Base-by-base conservation (phyloP, 2,888 invertebrate species). In the Eutolmus rufibarbis region DNA sequence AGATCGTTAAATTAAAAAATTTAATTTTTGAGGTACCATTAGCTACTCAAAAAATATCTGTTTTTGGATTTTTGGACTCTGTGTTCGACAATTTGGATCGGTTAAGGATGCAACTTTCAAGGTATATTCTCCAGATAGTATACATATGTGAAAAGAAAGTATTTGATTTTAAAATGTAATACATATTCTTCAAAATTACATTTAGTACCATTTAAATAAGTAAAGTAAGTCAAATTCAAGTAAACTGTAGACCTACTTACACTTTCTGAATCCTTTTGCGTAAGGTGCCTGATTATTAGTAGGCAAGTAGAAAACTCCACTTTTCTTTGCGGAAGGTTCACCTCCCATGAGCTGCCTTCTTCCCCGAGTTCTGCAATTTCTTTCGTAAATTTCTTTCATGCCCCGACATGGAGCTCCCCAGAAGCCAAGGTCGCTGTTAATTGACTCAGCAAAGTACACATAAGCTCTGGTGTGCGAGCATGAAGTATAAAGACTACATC, bases 391-490 rank as follows among this genome's bases (percentile, higher is more conserved):
- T 51, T 86, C 81, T 8, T 74, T 74, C 31, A 43, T 57, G 57
- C 57, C 37, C 40, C 56, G 57, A 51, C 88, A 89, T 14, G 46
- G 86, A 7, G 51, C 34, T 5, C 74, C 82, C 43, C 77, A 85
- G 46, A 88, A 89, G 7, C 82, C 78, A 76, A 86, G 86, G 1
- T 87, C 34, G 12, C 23, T 79, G 9, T 78, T 93, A 92, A 93
- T 84, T 9, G 89, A 89, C 78, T 89, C 89, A 16, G 88, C 81
- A 86, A 87, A 89, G 74, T 88, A 88, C 12, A 74, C 23, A 84
- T 86, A 87, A 31, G 89, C 87, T n/a, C 88, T 79, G 1, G 78
- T 14, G 74, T 89, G 89, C 12, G 89, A 87, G 79, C 89, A 89
- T 0, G 56, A n/a, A 28, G 28, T 23, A 23, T 74, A 43, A 8